A percentile compares a stretch with the other conserved stretches of the same genome.
Conservation (phyloP, 2,113 vertebrate genomes). For the Vireo altiloquus region DNA sequence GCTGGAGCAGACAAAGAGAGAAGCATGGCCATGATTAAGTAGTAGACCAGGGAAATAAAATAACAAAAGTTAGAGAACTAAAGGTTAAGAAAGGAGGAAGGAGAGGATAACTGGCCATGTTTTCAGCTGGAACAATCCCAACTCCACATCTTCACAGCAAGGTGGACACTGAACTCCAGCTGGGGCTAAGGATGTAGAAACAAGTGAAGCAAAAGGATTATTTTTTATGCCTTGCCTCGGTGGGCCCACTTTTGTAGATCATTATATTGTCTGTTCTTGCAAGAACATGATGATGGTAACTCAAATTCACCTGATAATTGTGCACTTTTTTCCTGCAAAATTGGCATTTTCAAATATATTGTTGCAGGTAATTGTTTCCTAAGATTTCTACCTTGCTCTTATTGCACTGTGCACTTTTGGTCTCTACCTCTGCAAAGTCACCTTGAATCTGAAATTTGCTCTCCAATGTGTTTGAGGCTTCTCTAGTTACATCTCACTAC, state of each 20-base stretch:
- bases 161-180: neutral
- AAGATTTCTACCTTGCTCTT: neutral
- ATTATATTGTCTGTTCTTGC: neutral
- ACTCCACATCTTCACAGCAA: neutral
- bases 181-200: neutral
- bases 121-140: neutral
- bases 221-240: neutral
- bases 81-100: neutral
- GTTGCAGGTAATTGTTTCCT: neutral
- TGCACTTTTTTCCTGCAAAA: neutral
- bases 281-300: neutral
- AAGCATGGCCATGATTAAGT: fast-evolving
- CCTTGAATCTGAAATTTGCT: neutral
- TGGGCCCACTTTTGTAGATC: neutral
- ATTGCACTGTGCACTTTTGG: neutral
- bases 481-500: neutral
- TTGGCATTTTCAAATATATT: neutral
- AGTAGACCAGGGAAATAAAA: neutral
- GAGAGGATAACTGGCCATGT: neutral
- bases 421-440: neutral
- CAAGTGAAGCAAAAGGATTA: neutral
- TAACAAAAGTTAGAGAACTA: neutral
- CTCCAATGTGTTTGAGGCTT: neutral
- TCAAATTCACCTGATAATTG: neutral
- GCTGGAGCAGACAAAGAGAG: neutral